Base-by-base conservation (phyloP, 2,888 invertebrate genomes). In the Orthosia gothica region DNA sequence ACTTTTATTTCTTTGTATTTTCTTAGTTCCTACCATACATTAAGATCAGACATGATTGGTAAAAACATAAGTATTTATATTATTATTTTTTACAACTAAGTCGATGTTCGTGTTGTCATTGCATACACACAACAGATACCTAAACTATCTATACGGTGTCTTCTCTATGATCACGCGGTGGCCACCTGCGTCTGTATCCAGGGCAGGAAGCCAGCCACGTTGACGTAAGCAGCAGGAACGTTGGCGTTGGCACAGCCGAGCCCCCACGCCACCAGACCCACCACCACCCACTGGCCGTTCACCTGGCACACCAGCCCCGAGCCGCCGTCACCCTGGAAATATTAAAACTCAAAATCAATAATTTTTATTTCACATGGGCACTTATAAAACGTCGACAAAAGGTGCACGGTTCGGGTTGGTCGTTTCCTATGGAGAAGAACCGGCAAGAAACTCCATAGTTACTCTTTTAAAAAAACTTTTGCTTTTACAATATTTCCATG, bases 151-250 rank as follows among this genome's bases (percentile, higher is more conserved):
- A 40, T 23, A 23, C 7, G 20, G 4, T 40, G 59, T 16, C 16
- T 62, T 47, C 5, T 11, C 18, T 12, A 18, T 23, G 23, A 5
- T 69, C 79, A 95, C 23, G 93, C 67, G 26, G 94, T 89, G 15
- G 96, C 95, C 3, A 96, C 89, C 86, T 96, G 96, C 68, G 93
- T 94, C 84, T 97, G 97, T 92, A 98, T 98, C 98, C 98, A 98
- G 5, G 97, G 93, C 63, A 97, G 89, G 82, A 97, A 97, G 40
- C 97, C 97, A 11, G 97, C 97, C 3, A 98, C 97, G 89, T 98
- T 98, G 40, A 98, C 98, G 89, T 98, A 98, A 26, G 98, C 98
- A 0, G 98, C 98, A 0, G 98, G 98, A 11, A 98, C 97, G 74
- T 97, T 97, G 0, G 97, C 92, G 81, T 94, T 96, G 0, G 98